A percentile compares a stretch with the other conserved stretches of the same genome.
Conservation (phyloP, 2,888 invertebrate genomes). For the Tetragonisca angustula region DNA sequence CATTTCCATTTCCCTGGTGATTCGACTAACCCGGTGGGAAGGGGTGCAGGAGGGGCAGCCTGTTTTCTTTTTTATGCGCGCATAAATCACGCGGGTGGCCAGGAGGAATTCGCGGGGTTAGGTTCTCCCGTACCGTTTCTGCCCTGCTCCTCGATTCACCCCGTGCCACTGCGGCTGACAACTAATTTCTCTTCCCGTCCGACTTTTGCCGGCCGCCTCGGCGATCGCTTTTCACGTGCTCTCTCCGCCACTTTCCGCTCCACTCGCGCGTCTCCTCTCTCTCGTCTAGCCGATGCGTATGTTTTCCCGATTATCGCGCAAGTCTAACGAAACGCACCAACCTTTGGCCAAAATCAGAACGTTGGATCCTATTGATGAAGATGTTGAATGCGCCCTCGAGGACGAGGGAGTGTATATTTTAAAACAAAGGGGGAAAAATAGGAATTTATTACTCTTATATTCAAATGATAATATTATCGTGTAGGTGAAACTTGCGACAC, state of each 20-base stretch:
- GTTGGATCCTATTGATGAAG: neutral
- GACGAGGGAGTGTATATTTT: neutral
- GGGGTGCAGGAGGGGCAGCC: neutral
- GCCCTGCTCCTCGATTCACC: conserved; percentile 42
- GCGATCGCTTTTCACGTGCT: conserved; percentile 53
- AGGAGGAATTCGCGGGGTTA: conserved; percentile 23
- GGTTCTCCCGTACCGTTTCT: conserved; percentile 45
- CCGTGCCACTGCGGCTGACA: conserved; percentile 71
- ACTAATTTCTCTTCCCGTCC: conserved; percentile 76
- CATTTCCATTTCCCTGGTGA: conserved; percentile 68
- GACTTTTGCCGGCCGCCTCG: conserved; percentile 51
- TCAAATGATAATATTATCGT: too few species aligned
- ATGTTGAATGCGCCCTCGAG: neutral
- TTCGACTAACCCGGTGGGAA: conserved; percentile 47
- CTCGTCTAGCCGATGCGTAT: conserved; percentile 1
- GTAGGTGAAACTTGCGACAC: too few species aligned
- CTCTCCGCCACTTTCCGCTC: conserved; percentile 18
- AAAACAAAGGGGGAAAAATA: neutral
- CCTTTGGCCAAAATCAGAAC: neutral
- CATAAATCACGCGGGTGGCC: conserved; percentile 69
- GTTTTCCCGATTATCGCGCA: neutral
- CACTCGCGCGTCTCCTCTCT: conserved; percentile 4
- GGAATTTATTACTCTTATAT: neutral
- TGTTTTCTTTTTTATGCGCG: conserved; percentile 71
- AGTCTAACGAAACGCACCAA: neutral